A percentile compares a stretch with the other conserved stretches of the same genome.
Evolutionary conservation across 2,797 vertebrate species (phyloP).

Genomic region (Australoheros facetus): DNA sequence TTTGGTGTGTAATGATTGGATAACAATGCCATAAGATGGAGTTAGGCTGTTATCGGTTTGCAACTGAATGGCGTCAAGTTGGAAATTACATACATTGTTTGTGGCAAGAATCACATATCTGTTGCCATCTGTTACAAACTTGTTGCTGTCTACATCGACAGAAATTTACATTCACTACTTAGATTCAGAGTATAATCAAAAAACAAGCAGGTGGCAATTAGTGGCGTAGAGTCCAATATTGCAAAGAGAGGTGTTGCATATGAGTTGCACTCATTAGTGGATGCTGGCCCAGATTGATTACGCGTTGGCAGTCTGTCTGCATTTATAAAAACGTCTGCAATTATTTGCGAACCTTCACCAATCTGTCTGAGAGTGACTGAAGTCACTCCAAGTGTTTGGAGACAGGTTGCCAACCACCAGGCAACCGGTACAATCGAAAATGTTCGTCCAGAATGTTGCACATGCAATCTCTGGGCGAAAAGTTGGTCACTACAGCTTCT

Average conservation of each 20-base stretch:
- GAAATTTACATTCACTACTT: background rate
- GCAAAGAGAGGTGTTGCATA: background rate
- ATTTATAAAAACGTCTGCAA: background rate
- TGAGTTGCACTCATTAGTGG: background rate
- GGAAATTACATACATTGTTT: background rate
- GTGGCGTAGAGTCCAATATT: background rate
- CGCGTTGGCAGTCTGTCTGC: background rate
- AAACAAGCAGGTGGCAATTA: background rate
- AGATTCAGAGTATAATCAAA: background rate
- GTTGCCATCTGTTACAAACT: background rate
- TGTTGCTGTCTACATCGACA: background rate
- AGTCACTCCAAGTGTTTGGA: background rate
- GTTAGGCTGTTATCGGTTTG: background rate
- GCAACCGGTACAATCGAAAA: background rate
- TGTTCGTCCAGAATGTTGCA: background rate
- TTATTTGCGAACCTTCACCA: background rate
- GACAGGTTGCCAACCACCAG: background rate
- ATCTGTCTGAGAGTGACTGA: background rate
- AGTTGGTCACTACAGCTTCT: background rate
- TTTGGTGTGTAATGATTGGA: accelerated
- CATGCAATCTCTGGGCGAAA: background rate
- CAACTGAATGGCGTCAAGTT: background rate
- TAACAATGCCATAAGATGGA: background rate
- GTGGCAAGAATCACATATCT: background rate
- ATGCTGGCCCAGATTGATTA: background rate